Evolutionary conservation across 1,140 invertebrate species (phyloP), one percentile per base, ranked within the genome.

Genomic region (Heliconius hermathena): DNA sequence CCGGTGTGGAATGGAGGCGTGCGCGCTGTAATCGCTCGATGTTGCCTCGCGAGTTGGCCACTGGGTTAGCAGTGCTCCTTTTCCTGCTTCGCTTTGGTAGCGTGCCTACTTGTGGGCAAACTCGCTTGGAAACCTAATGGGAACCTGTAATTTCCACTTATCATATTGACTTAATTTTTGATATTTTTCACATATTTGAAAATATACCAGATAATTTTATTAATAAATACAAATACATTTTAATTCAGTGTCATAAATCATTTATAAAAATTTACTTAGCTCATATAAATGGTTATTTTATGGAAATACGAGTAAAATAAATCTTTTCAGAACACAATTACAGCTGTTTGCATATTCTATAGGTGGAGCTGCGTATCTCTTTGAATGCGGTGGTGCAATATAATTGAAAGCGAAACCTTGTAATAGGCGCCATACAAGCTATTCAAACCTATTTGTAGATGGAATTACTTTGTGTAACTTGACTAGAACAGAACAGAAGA

Each of bases 11-110:
- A 91, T 94, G 93, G 83, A 85, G 85, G 84, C 87, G 84, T 81
- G 86, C 76, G 77, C 86, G 83, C 83, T 84, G 87, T 90, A 89
- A 90, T 89, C 88, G 87, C 80, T 86, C 88, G 88, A 87, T 83
- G 89, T 89, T 83, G 87, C 77, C 86, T 90, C 85, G 89, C 88
- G 87, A 94, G 90, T 94, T 92, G 91, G 91, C 91, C 90, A 94
- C 89, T 94, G 89, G 91, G 93, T 93, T 93, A 93, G 87, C 91
- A 87, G 89, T 89, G 89, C 85, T 90, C 93, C 89, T 91, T 91
- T 93, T 93, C 93, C 91, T 92, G 91, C 88, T 91, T 86, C 73
- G 84, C 87, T 85, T 94, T 92, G 90, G 88, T 87, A 85, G 87
- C 87, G 84, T 73, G 83, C 82, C 81, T 82, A 78, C 75, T 83